phyloP scores from a whole-genome alignment of 2,888 invertebrate species.

The Volucella bombylans region DNA sequence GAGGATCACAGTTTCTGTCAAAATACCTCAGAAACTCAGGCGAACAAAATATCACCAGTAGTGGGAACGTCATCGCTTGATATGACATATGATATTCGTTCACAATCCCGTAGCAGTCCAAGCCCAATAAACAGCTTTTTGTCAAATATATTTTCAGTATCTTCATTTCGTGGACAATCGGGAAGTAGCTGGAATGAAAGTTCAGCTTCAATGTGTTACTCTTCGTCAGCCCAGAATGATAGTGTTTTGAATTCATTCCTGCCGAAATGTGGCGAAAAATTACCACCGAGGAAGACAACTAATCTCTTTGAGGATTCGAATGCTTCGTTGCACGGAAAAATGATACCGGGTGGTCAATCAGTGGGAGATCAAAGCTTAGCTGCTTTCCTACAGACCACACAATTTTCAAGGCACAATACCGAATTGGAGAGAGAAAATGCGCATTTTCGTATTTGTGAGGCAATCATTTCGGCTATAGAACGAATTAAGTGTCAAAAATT shows the following conservation, averaged over 20 bases:
- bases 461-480: constrained; percentile 91
- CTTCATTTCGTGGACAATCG: constrained; percentile 74
- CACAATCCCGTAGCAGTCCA: constrained; percentile 74
- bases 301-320: constrained; percentile 79
- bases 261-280: constrained; percentile 80
- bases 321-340: constrained; percentile 75
- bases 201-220: constrained; percentile 53
- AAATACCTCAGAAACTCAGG: constrained; percentile 41
- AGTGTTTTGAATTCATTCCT: constrained; percentile 79
- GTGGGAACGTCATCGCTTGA: constrained; percentile 40
- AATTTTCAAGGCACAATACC: constrained; percentile 88
- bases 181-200: constrained; percentile 78
- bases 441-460: constrained; percentile 92
- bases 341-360: constrained; percentile 23
- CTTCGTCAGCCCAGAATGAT: constrained; percentile 68
- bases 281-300: constrained; percentile 77
- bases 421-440: constrained; percentile 93
- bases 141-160: constrained; percentile 78
- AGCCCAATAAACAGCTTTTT: constrained; percentile 78
- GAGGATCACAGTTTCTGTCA: constrained; percentile 78
- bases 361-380: constrained; percentile 87
- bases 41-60: constrained; percentile 57
- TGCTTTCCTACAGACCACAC: constrained; percentile 88
- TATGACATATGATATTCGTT: constrained; percentile 44
- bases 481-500: constrained; percentile 86